Base-by-base conservation (phyloP, 2,888 invertebrate genomes). In the Schizaphis graminum region DNA sequence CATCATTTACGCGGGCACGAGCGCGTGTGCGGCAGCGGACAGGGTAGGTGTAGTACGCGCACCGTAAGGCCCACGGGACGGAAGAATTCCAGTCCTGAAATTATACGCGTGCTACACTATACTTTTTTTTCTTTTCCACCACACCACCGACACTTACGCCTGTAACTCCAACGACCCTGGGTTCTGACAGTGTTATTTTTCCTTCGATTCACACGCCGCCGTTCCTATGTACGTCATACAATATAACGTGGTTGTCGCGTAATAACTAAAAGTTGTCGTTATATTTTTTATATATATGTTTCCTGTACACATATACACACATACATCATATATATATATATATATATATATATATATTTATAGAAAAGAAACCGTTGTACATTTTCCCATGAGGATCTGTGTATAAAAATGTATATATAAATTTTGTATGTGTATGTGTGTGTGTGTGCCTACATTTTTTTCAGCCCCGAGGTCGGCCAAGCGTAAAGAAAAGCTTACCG, bases 1-100 rank as follows among this genome's bases (percentile, higher is more conserved):
- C 95, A 95, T 95, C 95, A 95, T 95, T 95, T 95, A 92, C 95
- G 94, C 91, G 94, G 85, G 91, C 93, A 41, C n/a, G 89, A 26
- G 44, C 94, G 91, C 91, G 94, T 53, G 89, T 93, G 90, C 92
- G 94, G 93, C 87, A 16, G 57, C 67, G 16, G 28, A 16, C 49
- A 8, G 67, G 35, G n/a, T 49, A 35, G 21, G 91, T 28, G 49
- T 24, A 35, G 77, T 35, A 95, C 92, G 53, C 87, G 41, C 67
- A 85, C 89, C 94, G 91, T 77, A 67, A 86, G 93, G 91, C 89
- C 92, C 92, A 77, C 92, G 92, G 92, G 92, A 93, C 92, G 92
- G 56, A 93, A 77, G 92, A 93, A 77, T 93, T 93, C 88, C 77
- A 56, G 92, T 93, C 77, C 56, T 89, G 92, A 93, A 93, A 93